These are phyloP conservation scores for Phaenicophaeus curvirostris DNA, from an alignment of 2,797 vertebrate species.

Conservation along the genomic window DNA sequence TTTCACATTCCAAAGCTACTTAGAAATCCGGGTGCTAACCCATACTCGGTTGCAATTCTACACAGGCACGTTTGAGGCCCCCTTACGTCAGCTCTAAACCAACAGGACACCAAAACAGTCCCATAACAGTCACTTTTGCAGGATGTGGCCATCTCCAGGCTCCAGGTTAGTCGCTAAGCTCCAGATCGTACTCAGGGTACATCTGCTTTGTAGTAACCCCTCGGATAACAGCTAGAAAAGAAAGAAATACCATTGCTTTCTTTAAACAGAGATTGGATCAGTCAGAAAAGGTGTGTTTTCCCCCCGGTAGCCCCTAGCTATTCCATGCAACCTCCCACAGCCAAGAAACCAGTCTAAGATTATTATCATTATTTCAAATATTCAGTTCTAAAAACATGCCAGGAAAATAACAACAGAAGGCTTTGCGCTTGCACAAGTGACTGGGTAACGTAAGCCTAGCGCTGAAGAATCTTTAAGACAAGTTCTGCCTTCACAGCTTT, in stretches of 20 bases:
- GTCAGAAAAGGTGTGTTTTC: neutral
- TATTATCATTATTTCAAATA: neutral
- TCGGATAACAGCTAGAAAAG: conserved; percentile 82
- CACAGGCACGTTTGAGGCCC: neutral
- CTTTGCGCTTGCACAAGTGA: neutral
- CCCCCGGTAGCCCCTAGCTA: neutral
- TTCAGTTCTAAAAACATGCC: neutral
- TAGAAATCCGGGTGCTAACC: neutral
- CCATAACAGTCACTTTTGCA: neutral
- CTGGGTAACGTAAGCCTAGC: neutral
- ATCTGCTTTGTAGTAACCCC: conserved; percentile 91
- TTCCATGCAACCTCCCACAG: neutral
- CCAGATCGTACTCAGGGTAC: conserved; percentile 89
- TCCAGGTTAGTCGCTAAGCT: conserved; percentile 83
- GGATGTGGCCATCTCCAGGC: neutral
- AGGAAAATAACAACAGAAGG: neutral
- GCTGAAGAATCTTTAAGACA: neutral
- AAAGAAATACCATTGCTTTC: conserved; percentile 41
- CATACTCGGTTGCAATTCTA: neutral
- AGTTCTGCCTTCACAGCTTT: neutral
- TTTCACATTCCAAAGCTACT: neutral
- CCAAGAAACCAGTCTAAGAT: neutral
- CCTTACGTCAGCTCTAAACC: neutral
- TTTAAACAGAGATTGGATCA: neutral
- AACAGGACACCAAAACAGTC: neutral